Conservation (phyloP, 2,888 invertebrate genomes). For the Xiphydria camelus region DNA sequence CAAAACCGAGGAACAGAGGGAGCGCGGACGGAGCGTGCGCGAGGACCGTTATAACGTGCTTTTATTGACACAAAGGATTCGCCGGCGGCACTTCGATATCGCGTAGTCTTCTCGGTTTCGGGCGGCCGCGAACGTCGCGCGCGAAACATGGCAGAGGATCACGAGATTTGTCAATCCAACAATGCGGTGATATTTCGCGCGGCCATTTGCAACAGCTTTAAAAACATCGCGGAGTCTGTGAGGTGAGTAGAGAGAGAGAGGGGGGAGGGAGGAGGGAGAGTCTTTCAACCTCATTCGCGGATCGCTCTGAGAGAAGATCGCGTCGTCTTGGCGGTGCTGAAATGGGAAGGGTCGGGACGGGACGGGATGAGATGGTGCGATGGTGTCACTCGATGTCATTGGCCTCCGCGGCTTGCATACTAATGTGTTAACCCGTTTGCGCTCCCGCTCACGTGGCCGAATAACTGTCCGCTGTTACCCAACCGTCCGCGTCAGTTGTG, state of each 20-base stretch:
- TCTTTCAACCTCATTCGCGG: too few species aligned
- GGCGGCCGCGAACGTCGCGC: too few species aligned
- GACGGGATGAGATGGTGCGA: slow-evolving; percentile 14
- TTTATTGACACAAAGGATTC: slow-evolving; percentile 24
- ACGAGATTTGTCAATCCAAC: too few species aligned
- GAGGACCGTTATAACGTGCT: slow-evolving; percentile 29
- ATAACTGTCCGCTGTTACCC: slow-evolving; percentile 18
- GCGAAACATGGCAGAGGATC: too few species aligned
- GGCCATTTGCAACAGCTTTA: slow-evolving; percentile 34
- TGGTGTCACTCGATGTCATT: slow-evolving; percentile 48
- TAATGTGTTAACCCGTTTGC: slow-evolving; percentile 33
- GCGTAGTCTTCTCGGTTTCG: too few species aligned
- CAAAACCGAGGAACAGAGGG: too few species aligned
- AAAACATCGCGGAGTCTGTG: slow-evolving; percentile 40
- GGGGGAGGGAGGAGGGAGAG: neutral
- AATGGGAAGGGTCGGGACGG: slow-evolving; percentile 17
- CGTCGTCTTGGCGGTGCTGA: too few species aligned
- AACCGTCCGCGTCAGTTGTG: slow-evolving; percentile 11
- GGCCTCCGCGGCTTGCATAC: slow-evolving; percentile 43
- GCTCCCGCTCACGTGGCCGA: slow-evolving; percentile 10
- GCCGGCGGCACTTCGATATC: slow-evolving; percentile 9
- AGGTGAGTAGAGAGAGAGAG: slow-evolving; percentile 34
- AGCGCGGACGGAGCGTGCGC: too few species aligned
- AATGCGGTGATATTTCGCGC: slow-evolving; percentile 37
- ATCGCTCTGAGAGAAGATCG: too few species aligned